Evolutionary conservation across 2,113 vertebrate genomes (phyloP), one percentile per base, ranked within the genome.

Genomic region (Austrofundulus limnaeus): DNA sequence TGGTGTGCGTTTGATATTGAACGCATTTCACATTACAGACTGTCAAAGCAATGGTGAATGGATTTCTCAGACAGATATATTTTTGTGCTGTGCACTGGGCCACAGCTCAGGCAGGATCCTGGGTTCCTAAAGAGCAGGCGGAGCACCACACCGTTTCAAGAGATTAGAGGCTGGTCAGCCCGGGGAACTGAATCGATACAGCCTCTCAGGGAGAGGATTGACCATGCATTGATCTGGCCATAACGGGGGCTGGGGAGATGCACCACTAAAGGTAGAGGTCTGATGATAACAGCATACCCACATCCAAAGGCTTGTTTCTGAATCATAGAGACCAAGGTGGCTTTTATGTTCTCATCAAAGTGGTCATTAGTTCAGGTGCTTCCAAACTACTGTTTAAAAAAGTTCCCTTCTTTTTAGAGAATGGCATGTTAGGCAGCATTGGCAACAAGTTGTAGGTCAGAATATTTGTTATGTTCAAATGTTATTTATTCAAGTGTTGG

Each of bases 111-210:
- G 72, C 66, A 46, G 65, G 59, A 82, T 77, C 77, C 67, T 60
- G 80, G 71, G 83, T 79, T 81, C 81, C 87, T 79, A 72, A 82
- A 84, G 83, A 83, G 73, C 73, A 61, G 55, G 50, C 11, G 63
- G 69, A 83, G 78, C 76, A 65, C 48, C 52, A 37, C 75, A 69
- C 61, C 80, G 63, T 86, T 91, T 84, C 70, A 82, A 79, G 72
- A 90, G 91, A 92, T 92, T 90, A 93, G 86, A 89, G 80, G 81
- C 81, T 81, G 88, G 86, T 82, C 83, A 73, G 80, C 82, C 72
- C 45, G 69, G 75, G 85, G 88, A 82, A 85, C 75, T 70, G 41
- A 75, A 91, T 92, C 88, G 45, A 92, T 92, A 56, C 64, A 1
- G 83, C 83, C 88, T 84, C 88, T 86, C 84, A 77, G 85, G 78